Percentiles rank a stretch among this genome's conserved stretches.
These are phyloP conservation scores for Trichoplusia ni DNA, from an alignment of 1,140 invertebrate genomes.

Conservation along the genomic window DNA sequence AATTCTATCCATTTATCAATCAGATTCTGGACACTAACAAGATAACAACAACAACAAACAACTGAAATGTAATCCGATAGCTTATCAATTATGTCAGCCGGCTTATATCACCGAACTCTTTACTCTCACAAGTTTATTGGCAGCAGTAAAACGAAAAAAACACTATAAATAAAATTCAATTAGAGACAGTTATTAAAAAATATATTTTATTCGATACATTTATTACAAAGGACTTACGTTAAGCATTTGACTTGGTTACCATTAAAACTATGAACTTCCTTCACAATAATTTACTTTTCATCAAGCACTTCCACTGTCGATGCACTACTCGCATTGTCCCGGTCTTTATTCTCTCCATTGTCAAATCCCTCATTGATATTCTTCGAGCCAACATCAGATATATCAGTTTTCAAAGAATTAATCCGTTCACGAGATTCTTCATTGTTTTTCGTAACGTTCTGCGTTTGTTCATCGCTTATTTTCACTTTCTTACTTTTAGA, in stretches of 20 bases:
- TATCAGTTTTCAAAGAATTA: slow-evolving; percentile 64
- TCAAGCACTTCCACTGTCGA: slow-evolving; percentile 75
- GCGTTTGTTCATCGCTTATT: slow-evolving; percentile 46
- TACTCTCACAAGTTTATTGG: background rate
- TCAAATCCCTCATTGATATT: slow-evolving; percentile 33
- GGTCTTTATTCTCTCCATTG: slow-evolving; percentile 44
- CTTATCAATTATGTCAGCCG: no score
- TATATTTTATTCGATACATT: no score
- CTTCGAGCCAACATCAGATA: slow-evolving; percentile 40
- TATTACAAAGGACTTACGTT: no score
- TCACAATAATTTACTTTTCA: slow-evolving; percentile 60
- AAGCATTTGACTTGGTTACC: no score
- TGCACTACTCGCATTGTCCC: slow-evolving; percentile 71
- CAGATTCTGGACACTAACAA: no score
- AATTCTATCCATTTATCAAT: no score
- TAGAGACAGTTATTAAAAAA: slow-evolving; percentile 16
- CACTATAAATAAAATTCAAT: slow-evolving; percentile 5
- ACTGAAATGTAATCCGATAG: no score
- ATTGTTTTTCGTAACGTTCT: slow-evolving; percentile 41
- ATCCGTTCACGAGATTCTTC: slow-evolving; percentile 55
- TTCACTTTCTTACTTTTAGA: slow-evolving; percentile 72
- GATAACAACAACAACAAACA: no score
- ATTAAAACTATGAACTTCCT: background rate
- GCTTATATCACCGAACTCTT: no score
- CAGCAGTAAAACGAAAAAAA: background rate